Base-by-base conservation (phyloP, 2,797 vertebrate genomes). In the Lutjanus argentimaculatus region DNA sequence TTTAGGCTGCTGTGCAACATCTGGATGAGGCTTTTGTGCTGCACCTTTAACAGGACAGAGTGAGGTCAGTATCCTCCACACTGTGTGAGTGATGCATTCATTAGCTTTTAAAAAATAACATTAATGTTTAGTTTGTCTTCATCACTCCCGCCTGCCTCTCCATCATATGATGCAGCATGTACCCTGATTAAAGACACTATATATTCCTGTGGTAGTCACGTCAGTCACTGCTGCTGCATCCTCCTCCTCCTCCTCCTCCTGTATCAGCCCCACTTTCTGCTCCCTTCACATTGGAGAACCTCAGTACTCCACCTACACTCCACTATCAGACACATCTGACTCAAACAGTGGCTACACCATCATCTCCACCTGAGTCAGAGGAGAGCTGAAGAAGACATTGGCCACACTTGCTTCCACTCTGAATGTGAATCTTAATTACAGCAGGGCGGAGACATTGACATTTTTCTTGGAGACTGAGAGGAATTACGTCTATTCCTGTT, bases 391-490 rank as follows among this genome's bases (percentile, higher is more conserved):
- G 77, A 72, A 82, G 74, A 80, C 80, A 74, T 70, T 49, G 84
- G 83, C 82, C 80, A 67, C 79, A 67, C 36, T 46, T 49, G 30
- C 79, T 78, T 81, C 46, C 79, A 79, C 87, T 59, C 77, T 68
- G 58, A 80, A 85, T 81, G 80, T 76, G 86, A 51, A 87, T 91
- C 85, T 90, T 83, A 87, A 91, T 91, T 88, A 85, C 80, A 86
- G 78, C 79, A 75, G 82, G 84, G 89, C 83, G 85, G 89, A 86
- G 80, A 89, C 91, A 83, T 86, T 90, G 86, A 88, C 85, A 89
- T 93, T 89, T 90, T 82, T 86, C 89, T 88, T 81, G 90, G 88
- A 91, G 89, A 89, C 91, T 85, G 79, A 91, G 79, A 91, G 88
- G 88, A 88, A 90, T 88, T 86, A 85, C 84, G 61, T 88, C 84